These are phyloP conservation scores for Ypsolopha sequella DNA, from an alignment of 2,888 invertebrate genomes.

Conservation along the genomic window DNA sequence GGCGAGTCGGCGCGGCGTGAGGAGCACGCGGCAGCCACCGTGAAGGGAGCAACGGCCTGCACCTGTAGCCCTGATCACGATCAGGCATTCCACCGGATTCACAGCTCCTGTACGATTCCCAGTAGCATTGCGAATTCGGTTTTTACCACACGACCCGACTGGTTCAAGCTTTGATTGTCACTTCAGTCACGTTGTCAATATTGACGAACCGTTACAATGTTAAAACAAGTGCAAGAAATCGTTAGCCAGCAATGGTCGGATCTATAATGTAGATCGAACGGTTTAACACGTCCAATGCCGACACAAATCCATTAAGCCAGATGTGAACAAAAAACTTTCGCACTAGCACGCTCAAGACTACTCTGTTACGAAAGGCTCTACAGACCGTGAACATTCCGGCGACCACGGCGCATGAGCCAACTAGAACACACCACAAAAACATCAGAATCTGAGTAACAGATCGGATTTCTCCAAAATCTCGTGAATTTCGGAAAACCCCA, in stretches of 20 bases:
- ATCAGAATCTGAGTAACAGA: slow-evolving; percentile 17
- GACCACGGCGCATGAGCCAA: slow-evolving; percentile 47
- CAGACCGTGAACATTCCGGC: slow-evolving; percentile 66
- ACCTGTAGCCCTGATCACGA: slow-evolving; percentile 44
- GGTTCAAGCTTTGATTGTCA: background rate
- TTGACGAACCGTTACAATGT: background rate
- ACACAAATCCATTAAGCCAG: slow-evolving; percentile 45
- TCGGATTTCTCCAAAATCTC: background rate
- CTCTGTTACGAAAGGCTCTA: slow-evolving; percentile 64
- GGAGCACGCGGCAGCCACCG: slow-evolving; percentile 4
- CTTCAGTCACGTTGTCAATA: background rate
- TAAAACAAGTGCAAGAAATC: background rate
- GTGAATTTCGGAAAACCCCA: background rate
- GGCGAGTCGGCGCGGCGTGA: too few relatives aligned
- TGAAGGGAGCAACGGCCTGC: slow-evolving; percentile 43
- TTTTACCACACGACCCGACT: slow-evolving; percentile 23
- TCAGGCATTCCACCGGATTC: slow-evolving; percentile 39
- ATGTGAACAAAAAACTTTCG: slow-evolving; percentile 55
- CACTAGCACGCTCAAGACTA: slow-evolving; percentile 49
- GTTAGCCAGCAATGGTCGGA: background rate
- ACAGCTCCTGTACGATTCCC: slow-evolving; percentile 14
- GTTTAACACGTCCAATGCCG: slow-evolving; percentile 21
- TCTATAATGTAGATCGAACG: background rate
- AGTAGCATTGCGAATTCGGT: slow-evolving; percentile 26
- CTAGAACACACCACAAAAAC: slow-evolving; percentile 47